Base-by-base conservation (phyloP, 2,797 vertebrate genomes). In the Menidia menidia region DNA sequence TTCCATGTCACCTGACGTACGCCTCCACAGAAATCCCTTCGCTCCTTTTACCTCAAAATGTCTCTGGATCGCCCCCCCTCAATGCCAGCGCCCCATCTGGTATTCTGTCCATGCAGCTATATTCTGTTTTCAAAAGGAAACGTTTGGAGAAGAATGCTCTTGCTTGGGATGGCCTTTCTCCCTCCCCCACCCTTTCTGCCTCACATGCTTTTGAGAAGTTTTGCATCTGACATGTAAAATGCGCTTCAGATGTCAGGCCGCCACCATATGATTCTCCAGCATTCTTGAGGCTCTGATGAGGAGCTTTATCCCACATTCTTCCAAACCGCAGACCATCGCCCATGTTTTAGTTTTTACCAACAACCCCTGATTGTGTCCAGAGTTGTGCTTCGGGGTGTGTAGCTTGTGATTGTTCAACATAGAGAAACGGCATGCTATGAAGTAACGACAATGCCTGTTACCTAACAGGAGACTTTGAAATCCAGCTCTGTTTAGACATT, bases 341-440 rank as follows among this genome's bases (percentile, higher is more conserved):
- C 32, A 2, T 55, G 61, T 59, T 44, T 51, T 25, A 4, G 25
- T 69, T 56, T 48, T 25, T 16, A 30, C 13, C 11, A 59, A 61
- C 4, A 73, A 42, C 66, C 68, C 61, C 66, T 71, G 60, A 77
- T 82, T 73, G 42, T 63, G 50, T 86, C 69, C 35, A 58, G 80
- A 60, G 64, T 63, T 74, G 0, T 39, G 68, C 77, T 68, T 2
- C 11, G 71, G 77, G 75, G 31, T 18, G 11, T 43, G 10, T 11
- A 12, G 50, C 14, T 35, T 9, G 66, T 71, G 83, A 77, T 74
- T 52, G 16, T 32, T 61, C 13, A 6, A 16, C 43, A 30, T 77
- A 75, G 43, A 44, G 56, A 45, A 78, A 71, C 55, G 52, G 14
- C 58, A 30, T 51, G 58, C 32, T 64, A n/a, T 84, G 78, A 68